Evolutionary conservation across 2,888 invertebrate species (phyloP), one percentile per base, ranked within the genome.

Genomic region (Venusia cambrica): DNA sequence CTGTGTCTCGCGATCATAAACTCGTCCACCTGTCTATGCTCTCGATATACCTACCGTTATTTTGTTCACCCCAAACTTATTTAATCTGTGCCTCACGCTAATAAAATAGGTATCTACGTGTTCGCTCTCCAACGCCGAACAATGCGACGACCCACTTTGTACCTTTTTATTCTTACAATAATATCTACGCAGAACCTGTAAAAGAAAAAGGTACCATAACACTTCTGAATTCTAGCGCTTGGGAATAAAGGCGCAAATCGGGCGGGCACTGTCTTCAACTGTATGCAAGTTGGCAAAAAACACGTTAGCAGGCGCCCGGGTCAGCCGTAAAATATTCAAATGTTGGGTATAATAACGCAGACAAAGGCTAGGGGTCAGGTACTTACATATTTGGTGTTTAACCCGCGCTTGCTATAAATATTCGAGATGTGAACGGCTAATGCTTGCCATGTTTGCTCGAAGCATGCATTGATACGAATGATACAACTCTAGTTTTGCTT

Each of bases 281-380:
- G 43, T 38, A 43, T 38, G 35, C 24, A 38, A 43, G 34, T 38
- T 35, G 42, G 44, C 43, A 52, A 59, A 64, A 67, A 62, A 62
- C 51, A 56, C 52, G 57, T 65, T 56, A 55, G 48, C 53, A 48
- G 59, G 59, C 46, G 51, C 54, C 48, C 40, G 53, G 57, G 62
- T 46, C 52, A 48, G 50, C 57, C 48, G 56, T 65, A 66, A 72
- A 72, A 67, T 73, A 74, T 75, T 75, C 69, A 72, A 70, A 74
- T 64, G 56, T 52, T 45, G 57, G 54, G 55, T 52, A 63, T 60
- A 68, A 71, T 65, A 69, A 60, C 40, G 38, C 44, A 53, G 47
- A 60, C 62, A 58, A 60, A 57, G 47, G 45, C 34, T 30, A 30
- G 20, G 48, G 48, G 48, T 52, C 50, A 48, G 41, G 34, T 47